Percentiles rank a stretch among this genome's conserved stretches.
Evolutionary conservation across 2,113 vertebrate genomes (phyloP).

Genomic region (Phalacrocorax brasilianus): DNA sequence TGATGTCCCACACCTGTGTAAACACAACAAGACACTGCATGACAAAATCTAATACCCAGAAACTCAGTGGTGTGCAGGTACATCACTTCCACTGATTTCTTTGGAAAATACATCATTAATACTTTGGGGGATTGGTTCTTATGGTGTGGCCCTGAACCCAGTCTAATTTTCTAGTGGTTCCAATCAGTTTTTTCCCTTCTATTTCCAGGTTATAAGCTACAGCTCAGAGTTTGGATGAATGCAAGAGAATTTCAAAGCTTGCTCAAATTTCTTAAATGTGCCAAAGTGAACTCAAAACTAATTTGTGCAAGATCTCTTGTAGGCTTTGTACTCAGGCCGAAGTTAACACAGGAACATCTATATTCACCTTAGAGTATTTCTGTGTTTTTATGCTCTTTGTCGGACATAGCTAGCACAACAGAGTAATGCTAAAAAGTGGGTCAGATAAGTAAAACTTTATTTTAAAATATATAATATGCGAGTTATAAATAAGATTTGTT

Average conservation of each 20-base stretch:
- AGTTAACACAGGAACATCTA: neutral
- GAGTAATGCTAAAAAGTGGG: neutral
- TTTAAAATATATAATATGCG: neutral
- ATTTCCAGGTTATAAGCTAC: neutral
- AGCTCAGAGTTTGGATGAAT: neutral
- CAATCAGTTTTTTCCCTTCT: neutral
- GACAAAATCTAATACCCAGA: neutral
- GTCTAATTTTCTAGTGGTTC: neutral
- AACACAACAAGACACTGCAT: neutral
- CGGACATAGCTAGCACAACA: neutral
- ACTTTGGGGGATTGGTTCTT: neutral
- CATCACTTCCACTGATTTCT: neutral
- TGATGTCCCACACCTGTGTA: neutral
- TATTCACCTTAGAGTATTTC: neutral
- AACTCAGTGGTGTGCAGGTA: neutral
- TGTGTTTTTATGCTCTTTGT: neutral
- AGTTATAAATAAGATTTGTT: neutral
- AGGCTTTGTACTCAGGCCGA: neutral
- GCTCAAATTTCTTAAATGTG: neutral
- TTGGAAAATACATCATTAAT: neutral
- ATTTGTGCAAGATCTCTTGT: neutral
- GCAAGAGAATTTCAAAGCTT: neutral
- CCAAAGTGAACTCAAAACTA: neutral
- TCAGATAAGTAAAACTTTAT: neutral
- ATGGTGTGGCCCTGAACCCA: neutral